A percentile compares a stretch with the other conserved stretches of the same genome.
These are phyloP conservation scores for Pangasius sanitwongsei DNA, from an alignment of 2,797 vertebrate species.

Conservation along the genomic window DNA sequence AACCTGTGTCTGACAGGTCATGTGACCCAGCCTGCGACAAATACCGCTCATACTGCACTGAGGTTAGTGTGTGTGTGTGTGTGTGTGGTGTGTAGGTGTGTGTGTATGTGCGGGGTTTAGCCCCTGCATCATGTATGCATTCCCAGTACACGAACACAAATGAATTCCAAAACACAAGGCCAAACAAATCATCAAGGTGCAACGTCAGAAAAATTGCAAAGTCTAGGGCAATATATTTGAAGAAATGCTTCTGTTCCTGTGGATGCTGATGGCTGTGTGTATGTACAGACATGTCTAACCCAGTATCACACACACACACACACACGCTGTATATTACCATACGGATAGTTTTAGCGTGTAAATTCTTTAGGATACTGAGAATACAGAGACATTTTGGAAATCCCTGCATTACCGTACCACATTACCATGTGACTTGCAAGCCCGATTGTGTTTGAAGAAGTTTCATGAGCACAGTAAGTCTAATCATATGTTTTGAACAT, in stretches of 20 bases:
- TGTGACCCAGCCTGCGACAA: slow-evolving; percentile 92
- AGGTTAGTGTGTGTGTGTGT: slow-evolving; percentile 76
- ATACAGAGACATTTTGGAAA: too few species aligned
- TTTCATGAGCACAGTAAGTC: too few species aligned
- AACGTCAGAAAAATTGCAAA: neutral
- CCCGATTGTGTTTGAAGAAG: too few species aligned
- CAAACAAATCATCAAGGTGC: neutral
- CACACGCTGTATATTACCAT: neutral
- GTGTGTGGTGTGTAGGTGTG: neutral
- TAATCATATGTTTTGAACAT: neutral
- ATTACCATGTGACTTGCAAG: too few species aligned
- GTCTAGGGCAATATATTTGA: neutral
- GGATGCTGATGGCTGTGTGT: neutral
- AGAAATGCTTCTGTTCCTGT: neutral
- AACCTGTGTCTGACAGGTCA: slow-evolving; percentile 88
- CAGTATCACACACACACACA: too few species aligned
- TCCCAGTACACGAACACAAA: neutral
- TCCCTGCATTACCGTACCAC: too few species aligned
- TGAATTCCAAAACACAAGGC: neutral
- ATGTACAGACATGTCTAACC: neutral
- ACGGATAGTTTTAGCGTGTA: neutral
- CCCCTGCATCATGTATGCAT: neutral
- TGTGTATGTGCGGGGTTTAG: neutral
- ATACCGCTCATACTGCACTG: slow-evolving; percentile 87
- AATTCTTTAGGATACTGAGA: too few species aligned